Evolutionary conservation across 1,140 invertebrate genomes (phyloP), one percentile per base, ranked within the genome.

Genomic region (Drosophila asahinai): DNA sequence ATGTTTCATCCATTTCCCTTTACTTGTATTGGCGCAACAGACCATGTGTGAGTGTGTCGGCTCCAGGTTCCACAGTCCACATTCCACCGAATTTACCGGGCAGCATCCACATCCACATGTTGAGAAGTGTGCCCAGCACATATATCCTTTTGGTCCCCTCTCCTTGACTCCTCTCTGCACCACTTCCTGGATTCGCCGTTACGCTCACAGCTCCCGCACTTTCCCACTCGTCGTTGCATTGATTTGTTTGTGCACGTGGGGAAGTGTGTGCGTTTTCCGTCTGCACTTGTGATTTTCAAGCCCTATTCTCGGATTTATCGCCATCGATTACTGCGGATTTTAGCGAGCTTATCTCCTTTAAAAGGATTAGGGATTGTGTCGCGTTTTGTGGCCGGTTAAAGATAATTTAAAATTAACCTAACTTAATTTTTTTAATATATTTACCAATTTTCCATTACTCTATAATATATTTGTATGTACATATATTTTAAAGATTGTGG

Each of bases 91-190:
- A 70, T 55, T 86, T 57, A 87, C 77, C 84, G 77, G 83, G 81
- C 81, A 83, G 84, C 73, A 75, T 84, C 77, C 81, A 72, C 77
- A 77, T 77, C 51, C 73, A 90, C 86, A 90, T 90, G 86, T 89
- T 89, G 86, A 86, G 57, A 73, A 57, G 66, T 63, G 64, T 78
- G 66, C 86, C 80, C 51, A 79, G 63, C 49, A 60, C 57, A 58
- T 61, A 58, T 61, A 71, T 75, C 63, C 49, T 57, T 25, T 40
- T 25, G 45, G 25, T 40, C 11, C 43, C 42, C 30, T 58, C 25
- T 73, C 17, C 19, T 2, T 4, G 30, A 36, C 14, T 25, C 30
- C 4, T 60, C 40, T 19, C 42, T 7, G 11, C 1, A n/a, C 33
- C 33, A 11, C n/a, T 60, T 72, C 45, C 63, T 27, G 19, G 30